These are phyloP conservation scores for Orthosia cruda DNA, from an alignment of 2,888 invertebrate species.

Conservation along the genomic window DNA sequence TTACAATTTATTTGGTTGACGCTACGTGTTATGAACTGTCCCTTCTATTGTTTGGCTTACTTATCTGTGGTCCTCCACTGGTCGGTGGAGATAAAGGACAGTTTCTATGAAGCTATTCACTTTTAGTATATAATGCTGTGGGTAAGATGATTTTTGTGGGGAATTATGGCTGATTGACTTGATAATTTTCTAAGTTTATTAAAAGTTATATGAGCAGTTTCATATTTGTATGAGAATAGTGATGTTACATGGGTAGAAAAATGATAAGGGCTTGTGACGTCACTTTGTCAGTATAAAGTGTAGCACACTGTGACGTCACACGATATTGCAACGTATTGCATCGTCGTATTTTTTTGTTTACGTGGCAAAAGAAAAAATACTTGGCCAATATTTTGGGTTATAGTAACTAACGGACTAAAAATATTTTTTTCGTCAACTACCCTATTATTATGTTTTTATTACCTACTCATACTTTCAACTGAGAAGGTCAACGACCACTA, in stretches of 20 bases:
- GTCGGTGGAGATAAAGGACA: constrained; percentile 38
- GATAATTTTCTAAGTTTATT: constrained; percentile 17
- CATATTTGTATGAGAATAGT: not conserved
- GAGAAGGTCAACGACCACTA: not conserved
- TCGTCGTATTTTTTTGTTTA: too few relatives aligned
- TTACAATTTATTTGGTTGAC: constrained; percentile 76
- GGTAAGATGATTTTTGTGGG: constrained; percentile 15
- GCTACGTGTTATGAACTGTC: constrained; percentile 70
- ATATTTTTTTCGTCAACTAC: too few relatives aligned
- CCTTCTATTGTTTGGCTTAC: constrained; percentile 64
- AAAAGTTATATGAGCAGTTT: not conserved
- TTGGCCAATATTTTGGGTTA: too few relatives aligned
- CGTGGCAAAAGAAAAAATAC: too few relatives aligned
- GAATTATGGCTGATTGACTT: not conserved
- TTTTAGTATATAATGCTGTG: constrained; percentile 29
- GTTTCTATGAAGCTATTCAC: constrained; percentile 50
- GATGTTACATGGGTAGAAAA: too few relatives aligned
- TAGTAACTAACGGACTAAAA: too few relatives aligned
- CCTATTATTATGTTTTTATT: too few relatives aligned
- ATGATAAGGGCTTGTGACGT: too few relatives aligned
- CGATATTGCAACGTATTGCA: too few relatives aligned
- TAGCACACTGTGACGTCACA: too few relatives aligned
- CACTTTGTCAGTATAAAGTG: too few relatives aligned
- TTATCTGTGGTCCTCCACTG: constrained; percentile 55
- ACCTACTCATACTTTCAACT: too few relatives aligned